These are phyloP conservation scores for Nematolebias whitei DNA, from an alignment of 2,113 vertebrate species.

Conservation along the genomic window DNA sequence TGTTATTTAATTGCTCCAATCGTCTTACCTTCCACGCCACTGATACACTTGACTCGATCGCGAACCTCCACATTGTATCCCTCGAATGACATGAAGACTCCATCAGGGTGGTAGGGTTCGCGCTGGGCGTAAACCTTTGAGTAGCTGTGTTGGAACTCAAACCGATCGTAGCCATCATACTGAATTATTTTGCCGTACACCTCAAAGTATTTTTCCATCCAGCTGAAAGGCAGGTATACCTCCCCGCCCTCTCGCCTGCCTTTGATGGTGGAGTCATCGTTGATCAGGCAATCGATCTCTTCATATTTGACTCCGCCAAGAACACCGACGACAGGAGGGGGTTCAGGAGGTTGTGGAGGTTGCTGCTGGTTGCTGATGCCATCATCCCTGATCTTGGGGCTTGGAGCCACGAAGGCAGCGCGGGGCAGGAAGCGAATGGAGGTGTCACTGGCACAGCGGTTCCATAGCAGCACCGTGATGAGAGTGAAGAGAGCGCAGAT, in stretches of 20 bases:
- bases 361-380: constrained; percentile 79
- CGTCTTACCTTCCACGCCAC: constrained; percentile 92
- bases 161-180: constrained; percentile 91
- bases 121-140: constrained; percentile 95
- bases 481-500: constrained; percentile 92
- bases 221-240: constrained; percentile 93
- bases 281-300: constrained; percentile 97
- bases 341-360: constrained; percentile 84
- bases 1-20: not conserved
- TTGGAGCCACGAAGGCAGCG: constrained; percentile 59
- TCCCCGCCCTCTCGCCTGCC: constrained; percentile 89
- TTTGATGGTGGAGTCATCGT: constrained; percentile 91
- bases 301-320: constrained; percentile 85
- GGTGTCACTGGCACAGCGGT: constrained; percentile 88
- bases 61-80: constrained; percentile 98
- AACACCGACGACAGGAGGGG: constrained; percentile 82
- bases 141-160: constrained; percentile 98
- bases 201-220: constrained; percentile 97
- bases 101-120: constrained; percentile 91
- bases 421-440: constrained; percentile 72
- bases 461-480: constrained; percentile 93
- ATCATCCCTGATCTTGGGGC: constrained; percentile 76
- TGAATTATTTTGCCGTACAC: constrained; percentile 93
- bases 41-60: constrained; percentile 97
- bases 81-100: constrained; percentile 99